Evolutionary conservation across 2,888 invertebrate species (phyloP).

Genomic region (Ichneumoninae sp.): DNA sequence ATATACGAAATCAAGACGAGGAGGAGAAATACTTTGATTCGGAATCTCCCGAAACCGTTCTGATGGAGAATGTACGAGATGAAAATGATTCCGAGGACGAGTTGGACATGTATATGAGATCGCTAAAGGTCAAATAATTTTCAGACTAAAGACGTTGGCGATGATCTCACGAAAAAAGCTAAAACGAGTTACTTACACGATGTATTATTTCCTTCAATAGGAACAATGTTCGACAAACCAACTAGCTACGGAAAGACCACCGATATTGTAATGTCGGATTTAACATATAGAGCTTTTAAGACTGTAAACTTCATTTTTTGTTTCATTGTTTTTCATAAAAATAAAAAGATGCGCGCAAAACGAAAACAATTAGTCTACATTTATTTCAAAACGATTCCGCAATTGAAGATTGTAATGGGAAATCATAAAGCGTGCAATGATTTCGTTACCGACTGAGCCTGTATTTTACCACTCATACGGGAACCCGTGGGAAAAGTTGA

Average conservation of each 20-base stretch:
- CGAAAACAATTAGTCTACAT: neutral
- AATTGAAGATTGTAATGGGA: neutral
- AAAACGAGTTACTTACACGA: constrained; percentile 30
- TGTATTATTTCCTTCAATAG: constrained; percentile 62
- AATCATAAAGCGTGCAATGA: neutral
- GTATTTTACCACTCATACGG: too few relatives aligned
- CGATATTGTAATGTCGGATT: constrained; percentile 25
- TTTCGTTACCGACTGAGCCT: neutral
- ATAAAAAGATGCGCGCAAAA: neutral
- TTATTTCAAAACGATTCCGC: neutral
- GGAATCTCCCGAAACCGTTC: constrained; percentile 88
- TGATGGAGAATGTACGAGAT: constrained; percentile 71
- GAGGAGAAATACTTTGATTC: constrained; percentile 97
- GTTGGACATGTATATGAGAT: constrained; percentile 90
- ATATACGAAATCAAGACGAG: constrained; percentile 91
- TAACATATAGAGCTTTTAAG: neutral
- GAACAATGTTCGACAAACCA: constrained; percentile 54
- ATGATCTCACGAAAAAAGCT: constrained; percentile 39
- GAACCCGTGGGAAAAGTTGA: neutral
- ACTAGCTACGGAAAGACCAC: constrained; percentile 56
- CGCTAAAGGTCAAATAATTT: constrained; percentile 79
- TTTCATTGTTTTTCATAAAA: constrained; percentile 1
- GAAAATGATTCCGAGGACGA: constrained; percentile 86
- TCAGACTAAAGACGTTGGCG: constrained; percentile 68
- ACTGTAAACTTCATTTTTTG: neutral